Percentiles rank a stretch among this genome's conserved stretches.
Conservation (phyloP, 2,888 invertebrate genomes). For the Gastrophysa polygoni region DNA sequence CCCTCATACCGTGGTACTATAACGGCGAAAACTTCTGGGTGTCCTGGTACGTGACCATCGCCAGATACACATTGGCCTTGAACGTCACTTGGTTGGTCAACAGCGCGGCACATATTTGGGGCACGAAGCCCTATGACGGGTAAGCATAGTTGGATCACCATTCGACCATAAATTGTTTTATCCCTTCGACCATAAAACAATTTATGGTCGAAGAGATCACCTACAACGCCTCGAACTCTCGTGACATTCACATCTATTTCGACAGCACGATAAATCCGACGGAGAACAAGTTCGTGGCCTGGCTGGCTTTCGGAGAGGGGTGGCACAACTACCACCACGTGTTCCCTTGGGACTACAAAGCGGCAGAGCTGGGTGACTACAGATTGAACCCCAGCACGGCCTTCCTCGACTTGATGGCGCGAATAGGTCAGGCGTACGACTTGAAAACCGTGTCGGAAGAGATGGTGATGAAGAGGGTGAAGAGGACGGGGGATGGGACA, state of each 20-base stretch:
- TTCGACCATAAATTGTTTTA: too few relatives aligned
- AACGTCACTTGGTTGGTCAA: conserved; percentile 94
- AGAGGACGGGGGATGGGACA: conserved; percentile 39
- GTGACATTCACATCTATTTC: conserved; percentile 12
- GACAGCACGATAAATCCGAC: conserved; percentile 76
- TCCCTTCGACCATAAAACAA: too few relatives aligned
- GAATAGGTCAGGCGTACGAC: conserved; percentile 81
- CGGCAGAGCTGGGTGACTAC: conserved; percentile 77
- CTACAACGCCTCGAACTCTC: not conserved
- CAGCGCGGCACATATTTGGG: conserved; percentile 92
- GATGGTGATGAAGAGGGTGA: conserved; percentile 72
- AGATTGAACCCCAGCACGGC: conserved; percentile 49
- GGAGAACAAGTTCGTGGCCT: conserved; percentile 76
- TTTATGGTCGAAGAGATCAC: too few relatives aligned
- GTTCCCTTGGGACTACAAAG: conserved; percentile 93
- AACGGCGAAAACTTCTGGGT: conserved; percentile 70
- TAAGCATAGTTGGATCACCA: conserved; percentile 57
- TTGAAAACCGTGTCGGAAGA: conserved; percentile 75
- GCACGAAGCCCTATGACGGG: conserved; percentile 88
- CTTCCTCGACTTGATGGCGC: conserved; percentile 51
- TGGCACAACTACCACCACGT: conserved; percentile 96
- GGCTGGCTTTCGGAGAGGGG: conserved; percentile 81
- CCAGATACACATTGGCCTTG: conserved; percentile 78
- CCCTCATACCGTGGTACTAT: conserved; percentile 71
- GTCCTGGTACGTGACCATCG: conserved; percentile 78